Evolutionary conservation across 2,888 invertebrate species (phyloP).

Genomic region (Eristalinus sepulchralis): DNA sequence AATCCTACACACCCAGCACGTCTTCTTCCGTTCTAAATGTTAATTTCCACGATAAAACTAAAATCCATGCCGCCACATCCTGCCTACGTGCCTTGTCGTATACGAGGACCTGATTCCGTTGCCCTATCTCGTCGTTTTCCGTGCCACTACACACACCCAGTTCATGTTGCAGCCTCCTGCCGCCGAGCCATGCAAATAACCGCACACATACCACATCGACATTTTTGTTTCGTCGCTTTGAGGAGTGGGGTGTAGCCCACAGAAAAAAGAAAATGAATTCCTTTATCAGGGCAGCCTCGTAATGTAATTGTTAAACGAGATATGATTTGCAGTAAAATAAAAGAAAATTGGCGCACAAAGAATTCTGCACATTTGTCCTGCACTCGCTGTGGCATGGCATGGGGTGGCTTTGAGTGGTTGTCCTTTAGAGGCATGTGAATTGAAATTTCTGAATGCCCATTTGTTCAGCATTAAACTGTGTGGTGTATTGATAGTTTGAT

Average conservation of each 20-base stretch:
- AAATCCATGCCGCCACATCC: not conserved
- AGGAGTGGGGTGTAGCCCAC: too few species aligned
- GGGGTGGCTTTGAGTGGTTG: not conserved
- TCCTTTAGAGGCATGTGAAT: not conserved
- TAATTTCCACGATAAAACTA: conserved; percentile 2
- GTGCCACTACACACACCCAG: not conserved
- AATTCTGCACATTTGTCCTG: not conserved
- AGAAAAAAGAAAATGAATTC: not conserved
- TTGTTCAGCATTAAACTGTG: not conserved
- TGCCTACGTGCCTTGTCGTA: not conserved
- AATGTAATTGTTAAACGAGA: not conserved
- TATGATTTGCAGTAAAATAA: not conserved
- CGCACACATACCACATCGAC: not conserved
- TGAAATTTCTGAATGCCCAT: not conserved
- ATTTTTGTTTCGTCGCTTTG: not conserved
- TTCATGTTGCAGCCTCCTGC: not conserved
- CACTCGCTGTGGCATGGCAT: not conserved
- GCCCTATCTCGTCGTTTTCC: not conserved
- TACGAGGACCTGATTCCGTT: not conserved
- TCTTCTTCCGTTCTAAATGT: not conserved
- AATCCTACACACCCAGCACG: not conserved
- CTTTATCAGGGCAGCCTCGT: not conserved
- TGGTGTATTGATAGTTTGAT: not conserved
- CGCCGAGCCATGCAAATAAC: not conserved
- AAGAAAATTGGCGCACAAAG: not conserved